A percentile compares a stretch with the other conserved stretches of the same genome.
These are phyloP conservation scores for Poeciliopsis infans DNA, from an alignment of 2,797 vertebrate genomes.

Conservation along the genomic window DNA sequence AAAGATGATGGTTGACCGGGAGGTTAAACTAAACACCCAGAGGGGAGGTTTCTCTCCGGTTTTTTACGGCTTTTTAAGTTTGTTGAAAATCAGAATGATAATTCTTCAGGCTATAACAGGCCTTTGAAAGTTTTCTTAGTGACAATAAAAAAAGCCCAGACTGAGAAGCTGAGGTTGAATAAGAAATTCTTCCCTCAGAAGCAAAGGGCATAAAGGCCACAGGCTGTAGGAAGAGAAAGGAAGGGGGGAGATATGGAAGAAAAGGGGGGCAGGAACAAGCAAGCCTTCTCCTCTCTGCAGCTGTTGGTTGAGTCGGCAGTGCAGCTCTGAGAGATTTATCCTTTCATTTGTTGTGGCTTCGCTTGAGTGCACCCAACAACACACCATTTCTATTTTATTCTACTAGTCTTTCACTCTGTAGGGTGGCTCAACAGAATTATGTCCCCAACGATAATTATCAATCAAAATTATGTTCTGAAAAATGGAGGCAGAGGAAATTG, in stretches of 20 bases:
- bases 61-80: constrained; percentile 15
- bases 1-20: constrained; percentile 1
- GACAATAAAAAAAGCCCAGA: constrained; percentile 33
- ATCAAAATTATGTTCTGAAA: constrained; percentile 82
- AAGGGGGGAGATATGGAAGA: constrained; percentile 8
- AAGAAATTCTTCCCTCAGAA: constrained; percentile 53
- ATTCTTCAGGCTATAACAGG: constrained; percentile 29
- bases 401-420: constrained; percentile 73
- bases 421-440: constrained; percentile 78
- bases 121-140: constrained; percentile 43
- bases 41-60: constrained; percentile 21
- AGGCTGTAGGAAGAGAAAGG: constrained; percentile 43
- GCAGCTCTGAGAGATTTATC: constrained; percentile 81
- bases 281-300: constrained; percentile 56
- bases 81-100: constrained; percentile 41
- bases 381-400: constrained; percentile 81
- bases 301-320: constrained; percentile 54
- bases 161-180: constrained; percentile 41
- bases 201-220: constrained; percentile 53
- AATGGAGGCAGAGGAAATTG: constrained; percentile 74
- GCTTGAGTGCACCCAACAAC: constrained; percentile 75
- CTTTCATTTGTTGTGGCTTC: constrained; percentile 82
- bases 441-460: constrained; percentile 80
- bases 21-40: background rate
- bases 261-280: constrained; percentile 54